Base-by-base conservation (phyloP, 2,888 invertebrate genomes). In the Girardia tigrina region DNA sequence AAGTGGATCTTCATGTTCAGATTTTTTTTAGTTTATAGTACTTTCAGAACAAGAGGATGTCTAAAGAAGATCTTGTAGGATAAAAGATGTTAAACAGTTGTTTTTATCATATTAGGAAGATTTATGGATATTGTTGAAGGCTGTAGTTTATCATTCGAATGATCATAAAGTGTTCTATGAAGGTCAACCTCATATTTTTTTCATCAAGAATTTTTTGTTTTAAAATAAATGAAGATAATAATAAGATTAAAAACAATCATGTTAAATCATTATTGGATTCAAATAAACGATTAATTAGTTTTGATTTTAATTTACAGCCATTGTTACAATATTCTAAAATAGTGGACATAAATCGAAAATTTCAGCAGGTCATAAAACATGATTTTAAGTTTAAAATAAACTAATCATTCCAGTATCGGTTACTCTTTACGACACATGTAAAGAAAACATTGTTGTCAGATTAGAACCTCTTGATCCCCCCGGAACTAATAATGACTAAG, bases 381-480 rank as follows among this genome's bases (percentile, higher is more conserved):
- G n/a, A 56, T 56, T 56, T 56, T n/a, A 56, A 56, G 4, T 56
- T 56, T 6, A 56, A 56, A 56, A 56, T 20, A 56, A 56, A 56
- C n/a, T 56, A 56, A 56, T 56, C n/a, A 56, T 56, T 20, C 56
- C 56, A 56, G 56, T 56, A 8, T 56, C 23, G 4, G 56, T 56
- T 20, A 56, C n/a, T 20, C 56, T 56, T 56, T 56, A 12, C n/a
- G 23, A 56, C 23, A 56, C 56, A 2, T 56, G 20, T 4, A 56
- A 56, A 56, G 56, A 56, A 56, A 23, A 56, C 23, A 16, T 56
- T 4, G n/a, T 56, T 4, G 56, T 56, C 4, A 56, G 56, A n/a
- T 56, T 56, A 56, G 56, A 56, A 16, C 56, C 56, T 8, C n/a
- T 56, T 56, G 56, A 56, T 56, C 56, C 56, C 4, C 56, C 56